These are phyloP conservation scores for Montifringilla adamsi DNA, from an alignment of 2,113 vertebrate species.

Conservation along the genomic window DNA sequence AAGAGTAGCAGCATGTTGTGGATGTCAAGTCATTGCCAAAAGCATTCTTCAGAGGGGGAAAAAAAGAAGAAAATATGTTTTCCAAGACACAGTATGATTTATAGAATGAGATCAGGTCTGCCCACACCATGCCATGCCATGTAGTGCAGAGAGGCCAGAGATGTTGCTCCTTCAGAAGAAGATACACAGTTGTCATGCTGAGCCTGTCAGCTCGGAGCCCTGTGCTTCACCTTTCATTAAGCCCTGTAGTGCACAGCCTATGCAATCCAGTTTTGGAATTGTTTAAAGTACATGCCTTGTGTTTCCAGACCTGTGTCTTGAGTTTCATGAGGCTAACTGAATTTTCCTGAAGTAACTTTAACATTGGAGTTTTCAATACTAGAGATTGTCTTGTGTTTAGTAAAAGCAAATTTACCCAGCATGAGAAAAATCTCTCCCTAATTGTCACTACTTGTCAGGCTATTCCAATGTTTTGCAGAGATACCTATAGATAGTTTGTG, in stretches of 20 bases:
- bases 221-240: not conserved
- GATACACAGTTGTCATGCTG: not conserved
- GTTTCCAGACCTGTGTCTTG: not conserved
- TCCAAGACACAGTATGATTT: not conserved
- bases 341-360: not conserved
- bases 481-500: not conserved
- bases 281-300: not conserved
- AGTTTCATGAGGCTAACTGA: not conserved
- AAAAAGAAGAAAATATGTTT: not conserved
- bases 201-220: not conserved
- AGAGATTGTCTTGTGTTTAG: not conserved
- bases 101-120: not conserved
- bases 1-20: not conserved
- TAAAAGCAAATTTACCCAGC: not conserved
- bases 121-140: not conserved
- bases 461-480: not conserved
- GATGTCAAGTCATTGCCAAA: not conserved
- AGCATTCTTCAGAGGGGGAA: not conserved
- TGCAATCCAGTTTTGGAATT: not conserved
- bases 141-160: not conserved
- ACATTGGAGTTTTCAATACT: not conserved
- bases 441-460: not conserved
- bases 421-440: not conserved
- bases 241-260: not conserved
- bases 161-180: not conserved